Evolutionary conservation across 1,140 invertebrate genomes (phyloP).

Genomic region (Temnothorax curvispinosus): DNA sequence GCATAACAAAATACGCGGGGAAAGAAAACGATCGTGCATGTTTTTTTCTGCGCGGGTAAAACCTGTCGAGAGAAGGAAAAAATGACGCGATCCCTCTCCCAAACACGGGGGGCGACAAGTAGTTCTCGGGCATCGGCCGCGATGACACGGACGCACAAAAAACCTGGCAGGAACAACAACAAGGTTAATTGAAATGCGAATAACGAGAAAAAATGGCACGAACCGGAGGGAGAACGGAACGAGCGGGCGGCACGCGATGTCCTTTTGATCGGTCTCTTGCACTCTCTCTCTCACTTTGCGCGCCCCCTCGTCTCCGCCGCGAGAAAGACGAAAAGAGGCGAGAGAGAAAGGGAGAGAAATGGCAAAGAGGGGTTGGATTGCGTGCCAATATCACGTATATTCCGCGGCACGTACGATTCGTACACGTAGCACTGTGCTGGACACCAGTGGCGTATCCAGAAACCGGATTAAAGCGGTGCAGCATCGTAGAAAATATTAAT

Average conservation of each 20-base stretch:
- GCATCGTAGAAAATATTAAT: slow-evolving; percentile 42
- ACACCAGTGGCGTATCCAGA: slow-evolving; percentile 14
- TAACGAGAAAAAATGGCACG: slow-evolving; percentile 53
- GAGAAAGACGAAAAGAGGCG: neutral
- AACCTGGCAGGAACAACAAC: slow-evolving; percentile 42
- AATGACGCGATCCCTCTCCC: neutral
- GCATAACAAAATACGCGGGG: neutral
- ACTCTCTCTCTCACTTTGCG: slow-evolving; percentile 21
- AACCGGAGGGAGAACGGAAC: slow-evolving; percentile 42
- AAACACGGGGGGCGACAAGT: neutral
- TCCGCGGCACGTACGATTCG: slow-evolving; percentile 23
- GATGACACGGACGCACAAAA: neutral
- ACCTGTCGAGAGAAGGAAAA: neutral
- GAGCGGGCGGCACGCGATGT: slow-evolving; percentile 71
- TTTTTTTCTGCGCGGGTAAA: neutral
- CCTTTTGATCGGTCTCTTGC: slow-evolving; percentile 70
- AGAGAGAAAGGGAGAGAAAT: neutral
- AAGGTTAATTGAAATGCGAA: slow-evolving; percentile 70
- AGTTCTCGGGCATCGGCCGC: neutral
- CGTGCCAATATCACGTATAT: slow-evolving; percentile 58
- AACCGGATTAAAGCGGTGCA: slow-evolving; percentile 19
- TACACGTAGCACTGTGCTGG: slow-evolving; percentile 39
- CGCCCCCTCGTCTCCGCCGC: neutral
- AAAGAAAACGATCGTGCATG: slow-evolving; percentile 13
- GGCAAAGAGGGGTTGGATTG: slow-evolving; percentile 15